Evolutionary conservation across 2,113 vertebrate species (phyloP).

Genomic region (Garra rufa): DNA sequence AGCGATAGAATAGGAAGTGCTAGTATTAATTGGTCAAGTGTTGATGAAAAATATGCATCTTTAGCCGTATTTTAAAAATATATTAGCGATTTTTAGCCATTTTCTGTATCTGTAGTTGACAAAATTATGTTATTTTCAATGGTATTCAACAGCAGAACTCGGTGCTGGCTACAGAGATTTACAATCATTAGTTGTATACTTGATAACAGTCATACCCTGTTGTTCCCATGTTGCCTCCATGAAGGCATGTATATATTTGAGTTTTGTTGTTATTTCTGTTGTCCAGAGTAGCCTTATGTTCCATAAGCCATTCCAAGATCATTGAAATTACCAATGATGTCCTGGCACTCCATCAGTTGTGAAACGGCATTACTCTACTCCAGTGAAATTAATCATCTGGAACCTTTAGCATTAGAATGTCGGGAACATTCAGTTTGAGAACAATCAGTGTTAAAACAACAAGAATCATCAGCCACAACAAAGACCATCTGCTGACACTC

Average conservation of each 20-base stretch:
- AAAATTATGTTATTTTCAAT: no score
- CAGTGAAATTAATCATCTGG: neutral
- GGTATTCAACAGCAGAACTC: no score
- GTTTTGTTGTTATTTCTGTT: neutral
- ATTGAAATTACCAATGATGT: neutral
- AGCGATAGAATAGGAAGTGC: no score
- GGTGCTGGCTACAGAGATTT: no score
- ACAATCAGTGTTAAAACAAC: conserved; percentile 17
- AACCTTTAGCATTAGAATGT: neutral
- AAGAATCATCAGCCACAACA: neutral
- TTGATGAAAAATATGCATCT: no score
- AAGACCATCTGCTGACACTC: neutral
- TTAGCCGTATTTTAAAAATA: no score
- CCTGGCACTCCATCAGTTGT: neutral
- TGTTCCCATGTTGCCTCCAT: neutral
- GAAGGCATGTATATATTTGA: neutral
- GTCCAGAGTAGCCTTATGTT: neutral
- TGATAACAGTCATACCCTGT: neutral
- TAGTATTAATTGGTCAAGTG: no score
- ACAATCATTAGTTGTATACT: no score
- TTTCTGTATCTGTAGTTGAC: no score
- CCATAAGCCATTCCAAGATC: neutral
- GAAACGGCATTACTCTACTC: neutral
- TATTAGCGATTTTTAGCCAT: no score
- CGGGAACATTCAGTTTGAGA: neutral